These are phyloP conservation scores for Bovichtus diacanthus DNA, from an alignment of 2,797 vertebrate species.

Conservation along the genomic window DNA sequence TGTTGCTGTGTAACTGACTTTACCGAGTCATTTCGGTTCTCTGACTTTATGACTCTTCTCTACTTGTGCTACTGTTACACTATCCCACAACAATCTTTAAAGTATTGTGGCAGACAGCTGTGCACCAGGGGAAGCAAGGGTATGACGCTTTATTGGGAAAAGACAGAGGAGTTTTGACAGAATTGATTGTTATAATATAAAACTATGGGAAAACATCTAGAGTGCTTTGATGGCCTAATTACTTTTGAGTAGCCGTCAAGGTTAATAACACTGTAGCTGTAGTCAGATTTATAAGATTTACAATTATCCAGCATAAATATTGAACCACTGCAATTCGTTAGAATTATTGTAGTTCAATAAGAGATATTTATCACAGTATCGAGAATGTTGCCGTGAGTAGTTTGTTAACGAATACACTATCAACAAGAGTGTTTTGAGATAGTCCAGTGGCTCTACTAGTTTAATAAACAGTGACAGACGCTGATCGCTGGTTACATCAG, in stretches of 20 bases:
- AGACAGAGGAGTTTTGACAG: neutral
- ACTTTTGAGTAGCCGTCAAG: neutral
- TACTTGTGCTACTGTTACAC: too few relatives aligned
- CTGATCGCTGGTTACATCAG: slow-evolving; percentile 38
- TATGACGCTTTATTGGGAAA: neutral
- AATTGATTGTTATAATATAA: neutral
- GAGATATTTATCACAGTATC: slow-evolving; percentile 1
- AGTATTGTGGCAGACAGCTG: neutral
- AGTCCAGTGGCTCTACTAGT: neutral
- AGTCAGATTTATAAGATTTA: neutral
- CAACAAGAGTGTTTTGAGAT: neutral
- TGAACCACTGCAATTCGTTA: neutral
- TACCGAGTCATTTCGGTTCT: too few relatives aligned
- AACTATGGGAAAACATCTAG: neutral
- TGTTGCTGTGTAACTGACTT: too few relatives aligned
- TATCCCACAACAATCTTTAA: too few relatives aligned
- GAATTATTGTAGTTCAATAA: neutral
- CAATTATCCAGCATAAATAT: neutral
- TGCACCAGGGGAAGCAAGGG: neutral
- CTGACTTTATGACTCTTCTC: too few relatives aligned
- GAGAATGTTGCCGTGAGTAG: neutral
- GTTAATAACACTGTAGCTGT: slow-evolving; percentile 2
- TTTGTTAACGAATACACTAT: neutral
- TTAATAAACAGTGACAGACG: slow-evolving; percentile 38
- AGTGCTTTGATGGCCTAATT: slow-evolving; percentile 1